Conservation (phyloP, 2,113 vertebrate genomes). For the Sterrhoptilus dennistouni region DNA sequence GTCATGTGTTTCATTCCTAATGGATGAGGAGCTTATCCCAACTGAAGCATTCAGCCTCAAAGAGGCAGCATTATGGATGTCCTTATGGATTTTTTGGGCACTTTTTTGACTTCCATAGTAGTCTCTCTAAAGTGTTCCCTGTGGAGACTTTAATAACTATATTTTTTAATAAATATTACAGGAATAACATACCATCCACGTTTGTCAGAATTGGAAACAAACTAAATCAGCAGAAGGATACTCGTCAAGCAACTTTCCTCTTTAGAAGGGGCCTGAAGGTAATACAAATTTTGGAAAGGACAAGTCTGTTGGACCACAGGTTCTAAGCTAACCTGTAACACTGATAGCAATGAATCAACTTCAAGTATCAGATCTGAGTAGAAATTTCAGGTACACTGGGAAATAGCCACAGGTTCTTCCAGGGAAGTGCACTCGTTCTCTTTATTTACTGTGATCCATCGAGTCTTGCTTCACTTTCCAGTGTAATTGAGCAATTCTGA, state of each 20-base stretch:
- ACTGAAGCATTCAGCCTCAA: background rate
- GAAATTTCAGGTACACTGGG: background rate
- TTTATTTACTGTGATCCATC: background rate
- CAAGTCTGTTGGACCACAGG: background rate
- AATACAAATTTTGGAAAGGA: background rate
- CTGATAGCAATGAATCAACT: background rate
- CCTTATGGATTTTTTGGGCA: background rate
- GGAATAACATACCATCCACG: constrained; percentile 69
- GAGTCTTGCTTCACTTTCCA: background rate
- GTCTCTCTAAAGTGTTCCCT: background rate
- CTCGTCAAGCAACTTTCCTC: constrained; percentile 92
- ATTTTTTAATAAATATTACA: constrained; percentile 52
- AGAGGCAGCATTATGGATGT: background rate
- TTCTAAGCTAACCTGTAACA: background rate
- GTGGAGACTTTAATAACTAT: background rate
- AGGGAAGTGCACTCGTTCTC: background rate
- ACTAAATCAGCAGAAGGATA: constrained; percentile 85
- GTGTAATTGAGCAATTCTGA: background rate
- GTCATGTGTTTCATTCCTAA: background rate
- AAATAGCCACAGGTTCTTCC: background rate
- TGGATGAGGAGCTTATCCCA: background rate
- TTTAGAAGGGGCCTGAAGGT: constrained; percentile 93
- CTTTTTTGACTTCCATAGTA: background rate
- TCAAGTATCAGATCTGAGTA: background rate
- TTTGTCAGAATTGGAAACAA: constrained; percentile 78